Conservation (phyloP, 2,113 vertebrate species). For the Mastomys natalensis region DNA sequence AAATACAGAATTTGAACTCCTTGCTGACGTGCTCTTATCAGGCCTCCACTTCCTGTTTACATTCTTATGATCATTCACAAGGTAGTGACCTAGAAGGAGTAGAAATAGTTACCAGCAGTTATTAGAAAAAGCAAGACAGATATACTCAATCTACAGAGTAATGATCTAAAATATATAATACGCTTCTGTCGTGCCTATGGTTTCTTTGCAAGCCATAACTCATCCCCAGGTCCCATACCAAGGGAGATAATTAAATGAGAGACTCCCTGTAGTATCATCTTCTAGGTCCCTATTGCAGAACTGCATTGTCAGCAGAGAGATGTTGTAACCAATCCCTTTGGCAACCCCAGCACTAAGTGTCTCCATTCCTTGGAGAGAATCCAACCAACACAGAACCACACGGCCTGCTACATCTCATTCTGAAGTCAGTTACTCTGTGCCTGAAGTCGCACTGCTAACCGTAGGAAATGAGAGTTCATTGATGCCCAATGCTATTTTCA, state of each 20-base stretch:
- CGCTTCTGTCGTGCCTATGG: slow-evolving; percentile 1
- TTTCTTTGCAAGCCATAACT: slow-evolving; percentile 19
- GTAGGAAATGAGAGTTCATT: background rate
- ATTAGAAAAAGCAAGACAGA: slow-evolving; percentile 20
- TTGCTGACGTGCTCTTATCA: background rate
- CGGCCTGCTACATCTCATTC: background rate
- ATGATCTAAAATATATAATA: background rate
- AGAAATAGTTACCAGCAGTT: background rate
- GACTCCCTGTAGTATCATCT: background rate
- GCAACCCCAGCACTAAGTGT: slow-evolving; percentile 7
- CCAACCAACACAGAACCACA: slow-evolving; percentile 48
- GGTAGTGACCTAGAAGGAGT: background rate
- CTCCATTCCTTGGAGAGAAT: slow-evolving; percentile 16
- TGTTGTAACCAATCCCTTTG: slow-evolving; percentile 10
- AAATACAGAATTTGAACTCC: background rate
- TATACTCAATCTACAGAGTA: slow-evolving; percentile 11
- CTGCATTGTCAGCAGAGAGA: slow-evolving; percentile 15
- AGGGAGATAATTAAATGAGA: slow-evolving; percentile 41
- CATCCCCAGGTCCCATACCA: background rate
- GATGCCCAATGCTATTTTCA: background rate
- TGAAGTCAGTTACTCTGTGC: background rate
- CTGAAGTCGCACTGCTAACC: background rate
- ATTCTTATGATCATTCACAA: background rate
- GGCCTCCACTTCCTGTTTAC: background rate
- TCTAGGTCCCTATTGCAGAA: background rate